phyloP scores from a whole-genome alignment of 2,113 vertebrate genomes.

The Alosa alosa region DNA sequence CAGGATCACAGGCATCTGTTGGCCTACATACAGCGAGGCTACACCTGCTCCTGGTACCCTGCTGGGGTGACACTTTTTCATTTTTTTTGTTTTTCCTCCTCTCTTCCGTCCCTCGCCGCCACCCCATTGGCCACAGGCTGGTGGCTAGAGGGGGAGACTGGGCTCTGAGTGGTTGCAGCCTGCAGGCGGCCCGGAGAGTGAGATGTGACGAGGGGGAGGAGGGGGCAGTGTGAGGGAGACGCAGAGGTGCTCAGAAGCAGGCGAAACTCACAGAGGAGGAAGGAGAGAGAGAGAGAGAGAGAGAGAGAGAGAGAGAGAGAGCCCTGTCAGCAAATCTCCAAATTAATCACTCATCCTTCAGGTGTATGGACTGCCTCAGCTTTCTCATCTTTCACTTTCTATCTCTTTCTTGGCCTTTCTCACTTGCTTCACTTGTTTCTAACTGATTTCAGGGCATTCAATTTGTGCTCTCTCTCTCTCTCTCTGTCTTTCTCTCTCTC shows the following conservation, averaged over 20 bases:
- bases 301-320: neutral
- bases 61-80: slow-evolving; percentile 9
- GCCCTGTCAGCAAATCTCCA: slow-evolving; percentile 44
- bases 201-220: neutral
- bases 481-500: neutral
- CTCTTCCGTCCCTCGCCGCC: neutral
- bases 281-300: neutral
- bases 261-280: neutral
- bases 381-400: neutral
- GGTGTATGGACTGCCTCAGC: slow-evolving; percentile 6
- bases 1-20: neutral
- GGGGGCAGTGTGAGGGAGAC: neutral
- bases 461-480: slow-evolving; percentile 7
- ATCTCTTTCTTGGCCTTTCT: neutral
- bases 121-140: slow-evolving; percentile 8
- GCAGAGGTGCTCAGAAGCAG: slow-evolving; percentile 22
- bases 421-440: neutral
- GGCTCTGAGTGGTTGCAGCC: slow-evolving; percentile 22
- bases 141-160: slow-evolving; percentile 6
- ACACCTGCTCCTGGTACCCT: slow-evolving; percentile 25
- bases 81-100: neutral
- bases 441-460: neutral
- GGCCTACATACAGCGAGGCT: slow-evolving; percentile 23
- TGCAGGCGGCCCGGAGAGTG: slow-evolving; percentile 26
- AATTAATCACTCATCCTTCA: slow-evolving; percentile 62